Evolutionary conservation across 2,888 invertebrate genomes (phyloP), one percentile per base, ranked within the genome.

Genomic region (Machimus rusticus): DNA sequence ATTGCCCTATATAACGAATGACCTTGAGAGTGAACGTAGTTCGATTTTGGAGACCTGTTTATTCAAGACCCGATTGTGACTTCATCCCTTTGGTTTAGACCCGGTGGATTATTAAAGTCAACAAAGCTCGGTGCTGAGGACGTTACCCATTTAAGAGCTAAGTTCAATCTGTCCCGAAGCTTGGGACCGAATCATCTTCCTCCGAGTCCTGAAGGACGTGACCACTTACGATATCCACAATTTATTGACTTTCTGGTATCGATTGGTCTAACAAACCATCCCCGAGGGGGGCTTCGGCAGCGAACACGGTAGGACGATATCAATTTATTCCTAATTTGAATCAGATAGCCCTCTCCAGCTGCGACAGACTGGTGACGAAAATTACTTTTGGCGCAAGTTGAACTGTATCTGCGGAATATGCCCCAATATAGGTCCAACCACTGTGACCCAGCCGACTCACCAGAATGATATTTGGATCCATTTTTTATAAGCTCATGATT

Each of bases 401-500:
- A 74, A 74, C 31, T 74, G 23, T 23, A 6, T 74, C 23, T 31
- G 19, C 23, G 5, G 16, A 16, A 34, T 39, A 37, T 76, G 16
- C n/a, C 28, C 37, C 34, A 19, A n/a, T 76, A 76, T 76, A 76
- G 9, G 34, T 76, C n/a, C 23, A 37, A 39, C 37, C 16, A 37
- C 34, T 14, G 19, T 16, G 34, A 51, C 81, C 34, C 16, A 16
- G 3, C 14, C 28, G 31, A 34, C n/a, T 51, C 51, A 16, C 16
- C 51, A 28, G 23, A 23, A 81, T 43, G 51, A 46, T 39, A 55
- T 6, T 46, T 28, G 31, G n/a, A 43, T 81, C 28, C 46, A 81
- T 81, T 51, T 51, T 81, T 81, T 81, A 81, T 81, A 51, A 81
- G 81, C 28, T 51, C 81, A 55, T 81, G 81, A 51, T 81, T 51